These are phyloP conservation scores for Dasysyrphus tricinctus DNA, from an alignment of 2,888 invertebrate genomes.

Conservation along the genomic window DNA sequence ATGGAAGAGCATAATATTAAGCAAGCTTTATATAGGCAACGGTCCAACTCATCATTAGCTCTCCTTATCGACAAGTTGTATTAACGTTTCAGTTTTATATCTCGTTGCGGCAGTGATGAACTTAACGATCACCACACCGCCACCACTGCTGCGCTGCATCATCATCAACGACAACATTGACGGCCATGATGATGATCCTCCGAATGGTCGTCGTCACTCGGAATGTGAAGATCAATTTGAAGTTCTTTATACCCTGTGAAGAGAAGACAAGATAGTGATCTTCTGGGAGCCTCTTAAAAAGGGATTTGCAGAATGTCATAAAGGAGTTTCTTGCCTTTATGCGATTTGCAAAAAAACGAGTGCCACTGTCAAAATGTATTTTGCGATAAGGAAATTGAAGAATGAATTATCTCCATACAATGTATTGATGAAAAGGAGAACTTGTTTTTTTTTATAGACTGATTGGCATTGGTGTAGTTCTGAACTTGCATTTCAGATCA, in stretches of 20 bases:
- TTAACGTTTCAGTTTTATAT: slow-evolving; percentile 52
- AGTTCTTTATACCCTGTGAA: slow-evolving; percentile 33
- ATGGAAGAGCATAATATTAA: neutral
- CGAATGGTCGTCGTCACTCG: slow-evolving; percentile 18
- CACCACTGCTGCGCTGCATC: too few relatives aligned
- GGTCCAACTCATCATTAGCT: slow-evolving; percentile 4
- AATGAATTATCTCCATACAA: slow-evolving; percentile 21
- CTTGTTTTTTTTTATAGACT: neutral
- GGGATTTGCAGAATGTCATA: slow-evolving; percentile 27
- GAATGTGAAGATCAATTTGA: slow-evolving; percentile 39
- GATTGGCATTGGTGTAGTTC: neutral
- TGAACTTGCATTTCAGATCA: neutral
- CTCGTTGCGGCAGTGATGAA: slow-evolving; percentile 42
- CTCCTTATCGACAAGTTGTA: slow-evolving; percentile 45
- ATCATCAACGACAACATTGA: slow-evolving; percentile 10
- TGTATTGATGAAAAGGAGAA: slow-evolving; percentile 6
- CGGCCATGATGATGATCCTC: slow-evolving; percentile 7
- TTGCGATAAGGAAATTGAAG: slow-evolving; percentile 35
- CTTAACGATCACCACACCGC: slow-evolving; percentile 42
- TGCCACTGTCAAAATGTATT: slow-evolving; percentile 51
- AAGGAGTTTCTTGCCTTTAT: slow-evolving; percentile 12
- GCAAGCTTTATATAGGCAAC: slow-evolving; percentile 1
- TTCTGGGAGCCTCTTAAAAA: slow-evolving; percentile 46
- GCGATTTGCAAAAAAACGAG: slow-evolving; percentile 16
- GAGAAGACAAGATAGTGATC: slow-evolving; percentile 42